A percentile compares a stretch with the other conserved stretches of the same genome.
These are phyloP conservation scores for Apistogramma diplotaenia DNA, from an alignment of 2,113 vertebrate species.

Conservation along the genomic window DNA sequence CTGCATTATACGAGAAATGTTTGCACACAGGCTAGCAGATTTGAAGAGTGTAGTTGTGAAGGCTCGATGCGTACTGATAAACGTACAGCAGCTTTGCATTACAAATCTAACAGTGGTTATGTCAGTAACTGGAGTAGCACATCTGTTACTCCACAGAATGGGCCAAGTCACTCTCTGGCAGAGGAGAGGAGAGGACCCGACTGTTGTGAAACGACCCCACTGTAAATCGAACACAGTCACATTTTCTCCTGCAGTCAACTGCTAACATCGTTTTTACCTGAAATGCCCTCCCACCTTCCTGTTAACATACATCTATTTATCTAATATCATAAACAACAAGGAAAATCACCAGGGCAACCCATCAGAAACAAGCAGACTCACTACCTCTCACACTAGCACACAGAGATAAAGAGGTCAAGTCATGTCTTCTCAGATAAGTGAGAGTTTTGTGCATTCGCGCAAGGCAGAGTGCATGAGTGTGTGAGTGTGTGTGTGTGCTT, in stretches of 20 bases:
- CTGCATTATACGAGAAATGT: background rate
- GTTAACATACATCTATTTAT: constrained; percentile 60
- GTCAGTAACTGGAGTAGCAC: constrained; percentile 20
- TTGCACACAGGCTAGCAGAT: background rate
- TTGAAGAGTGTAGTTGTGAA: constrained; percentile 12
- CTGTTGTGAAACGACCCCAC: background rate
- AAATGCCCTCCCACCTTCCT: constrained; percentile 28
- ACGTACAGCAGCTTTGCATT: constrained; percentile 7
- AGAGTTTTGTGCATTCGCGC: constrained; percentile 16
- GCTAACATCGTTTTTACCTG: constrained; percentile 2
- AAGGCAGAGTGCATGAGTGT: background rate
- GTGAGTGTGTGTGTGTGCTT: background rate
- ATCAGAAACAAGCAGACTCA: constrained; percentile 14
- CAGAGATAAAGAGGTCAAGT: constrained; percentile 38
- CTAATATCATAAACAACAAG: constrained; percentile 50
- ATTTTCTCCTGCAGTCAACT: background rate
- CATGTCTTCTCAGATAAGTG: constrained; percentile 50
- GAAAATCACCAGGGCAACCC: constrained; percentile 60
- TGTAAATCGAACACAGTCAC: constrained; percentile 23
- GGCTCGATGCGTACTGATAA: constrained; percentile 1
- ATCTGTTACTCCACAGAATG: constrained; percentile 17
- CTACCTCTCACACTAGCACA: background rate
- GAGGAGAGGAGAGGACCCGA: background rate
- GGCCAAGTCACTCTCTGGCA: constrained; percentile 3
- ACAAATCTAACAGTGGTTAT: constrained; percentile 3